Evolutionary conservation across 2,113 vertebrate genomes (phyloP).

Genomic region (Gallinago jamesoni): DNA sequence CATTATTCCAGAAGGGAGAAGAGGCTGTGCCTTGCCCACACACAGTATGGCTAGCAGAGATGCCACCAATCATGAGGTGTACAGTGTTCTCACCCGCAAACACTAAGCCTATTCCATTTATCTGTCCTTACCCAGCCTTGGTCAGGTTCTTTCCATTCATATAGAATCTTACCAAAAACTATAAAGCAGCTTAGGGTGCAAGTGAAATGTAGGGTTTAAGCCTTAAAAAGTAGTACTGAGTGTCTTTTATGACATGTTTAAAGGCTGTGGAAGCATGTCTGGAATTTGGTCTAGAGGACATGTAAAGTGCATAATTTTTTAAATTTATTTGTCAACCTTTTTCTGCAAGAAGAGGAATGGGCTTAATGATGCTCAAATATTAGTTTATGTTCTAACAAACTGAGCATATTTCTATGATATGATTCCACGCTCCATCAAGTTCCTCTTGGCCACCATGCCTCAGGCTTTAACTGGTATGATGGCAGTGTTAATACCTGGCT

Average conservation of each 20-base stretch:
- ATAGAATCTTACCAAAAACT: background rate
- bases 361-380: background rate
- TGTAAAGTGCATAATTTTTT: background rate
- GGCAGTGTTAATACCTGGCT: background rate
- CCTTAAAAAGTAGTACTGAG: background rate
- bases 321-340: background rate
- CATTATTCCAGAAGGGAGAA: slow-evolving; percentile 51
- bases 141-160: background rate
- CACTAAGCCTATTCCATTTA: background rate
- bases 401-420: background rate
- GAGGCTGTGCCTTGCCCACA: slow-evolving; percentile 50
- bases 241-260: background rate
- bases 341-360: background rate
- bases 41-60: slow-evolving; percentile 49
- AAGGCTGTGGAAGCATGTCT: background rate
- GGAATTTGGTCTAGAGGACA: background rate
- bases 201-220: background rate
- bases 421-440: background rate
- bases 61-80: background rate
- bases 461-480: background rate
- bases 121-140: background rate
- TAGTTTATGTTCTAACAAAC: background rate
- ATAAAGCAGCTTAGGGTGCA: background rate
- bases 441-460: background rate
- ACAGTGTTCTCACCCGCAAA: background rate